Conservation (phyloP, 1,140 invertebrate species). For the Linepithema humile region DNA sequence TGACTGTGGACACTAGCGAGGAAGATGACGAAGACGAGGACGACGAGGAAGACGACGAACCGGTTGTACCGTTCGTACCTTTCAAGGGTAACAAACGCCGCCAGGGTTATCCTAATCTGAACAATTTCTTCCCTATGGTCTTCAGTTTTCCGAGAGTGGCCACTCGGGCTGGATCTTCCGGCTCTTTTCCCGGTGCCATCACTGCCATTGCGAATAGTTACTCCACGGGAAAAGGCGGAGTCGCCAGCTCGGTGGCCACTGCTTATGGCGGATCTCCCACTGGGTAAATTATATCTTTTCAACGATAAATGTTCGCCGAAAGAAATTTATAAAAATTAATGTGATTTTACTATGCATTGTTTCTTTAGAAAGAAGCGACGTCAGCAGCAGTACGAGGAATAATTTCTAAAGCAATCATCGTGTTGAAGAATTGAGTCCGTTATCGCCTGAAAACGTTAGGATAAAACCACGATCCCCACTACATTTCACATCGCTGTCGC, state of each 20-base stretch:
- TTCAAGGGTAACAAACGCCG: constrained; percentile 71
- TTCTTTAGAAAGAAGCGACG: constrained; percentile 61
- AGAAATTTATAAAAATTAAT: constrained; percentile 10
- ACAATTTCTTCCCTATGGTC: constrained; percentile 81
- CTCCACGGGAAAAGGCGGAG: constrained; percentile 83
- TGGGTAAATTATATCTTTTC: constrained; percentile 61
- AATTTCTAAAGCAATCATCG: not conserved
- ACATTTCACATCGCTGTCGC: not conserved
- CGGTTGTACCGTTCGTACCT: constrained; percentile 67
- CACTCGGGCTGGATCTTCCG: constrained; percentile 67
- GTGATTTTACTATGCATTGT: not conserved
- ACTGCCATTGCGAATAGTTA: constrained; percentile 85
- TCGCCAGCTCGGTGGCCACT: constrained; percentile 84
- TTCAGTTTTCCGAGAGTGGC: constrained; percentile 77
- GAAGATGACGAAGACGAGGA: constrained; percentile 73
- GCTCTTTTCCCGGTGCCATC: constrained; percentile 75
- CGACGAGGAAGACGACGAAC: constrained; percentile 75
- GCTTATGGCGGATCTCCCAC: constrained; percentile 82
- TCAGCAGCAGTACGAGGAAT: constrained; percentile 48
- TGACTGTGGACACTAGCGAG: constrained; percentile 32
- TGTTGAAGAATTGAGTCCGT: not conserved
- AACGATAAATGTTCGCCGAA: not conserved
- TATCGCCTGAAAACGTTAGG: not conserved
- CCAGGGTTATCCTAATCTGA: constrained; percentile 72
- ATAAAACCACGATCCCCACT: not conserved